Base-by-base conservation (phyloP, 2,113 vertebrate genomes). In the Tragelaphus strepsiceros region DNA sequence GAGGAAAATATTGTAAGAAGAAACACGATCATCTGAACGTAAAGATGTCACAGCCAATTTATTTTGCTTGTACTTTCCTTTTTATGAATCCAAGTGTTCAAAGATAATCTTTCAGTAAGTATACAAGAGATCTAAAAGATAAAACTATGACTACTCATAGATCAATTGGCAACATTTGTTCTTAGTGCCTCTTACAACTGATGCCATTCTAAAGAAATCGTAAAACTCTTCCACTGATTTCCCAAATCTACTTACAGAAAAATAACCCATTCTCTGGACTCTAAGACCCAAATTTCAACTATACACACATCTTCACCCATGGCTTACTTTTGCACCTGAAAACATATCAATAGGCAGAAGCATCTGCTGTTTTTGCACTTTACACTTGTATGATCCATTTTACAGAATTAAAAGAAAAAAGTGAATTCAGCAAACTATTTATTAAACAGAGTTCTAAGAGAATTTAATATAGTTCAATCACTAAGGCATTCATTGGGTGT, bases 1-100 rank as follows among this genome's bases (percentile, higher is more conserved):
- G 7, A 92, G 9, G 19, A 88, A 80, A 22, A 88, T 91, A 67
- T 1, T 26, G 1, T 89, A 32, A 96, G 13, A 91, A 95, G 9
- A 90, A 81, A 88, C 24, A 91, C 13, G 62, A 80, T 90, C 51
- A 89, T 19, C 53, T 92, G 49, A 96, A 58, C 39, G 6, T 59
- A 28, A 96, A 93, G 43, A 87, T 77, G 35, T 83, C 61, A 64
- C 59, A 85, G 90, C n/a, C n/a, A 82, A 64, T 58, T 84, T 90
- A 62, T 53, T 92, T 92, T 87, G 53, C 78, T 90, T 97, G 2
- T 8, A 64, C 51, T 96, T 97, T 78, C 78, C 30, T 91, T 56
- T 96, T 92, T 87, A 91, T 54, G 16, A 58, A 89, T 43, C 10
- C 16, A 77, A 87, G 30, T 84, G 14, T 83, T 80, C 62, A 96